A percentile compares a stretch with the other conserved stretches of the same genome.
These are phyloP conservation scores for Crambe crambe DNA, from an alignment of 37 sponge, comb jelly and placozoan genomes.

Conservation along the genomic window DNA sequence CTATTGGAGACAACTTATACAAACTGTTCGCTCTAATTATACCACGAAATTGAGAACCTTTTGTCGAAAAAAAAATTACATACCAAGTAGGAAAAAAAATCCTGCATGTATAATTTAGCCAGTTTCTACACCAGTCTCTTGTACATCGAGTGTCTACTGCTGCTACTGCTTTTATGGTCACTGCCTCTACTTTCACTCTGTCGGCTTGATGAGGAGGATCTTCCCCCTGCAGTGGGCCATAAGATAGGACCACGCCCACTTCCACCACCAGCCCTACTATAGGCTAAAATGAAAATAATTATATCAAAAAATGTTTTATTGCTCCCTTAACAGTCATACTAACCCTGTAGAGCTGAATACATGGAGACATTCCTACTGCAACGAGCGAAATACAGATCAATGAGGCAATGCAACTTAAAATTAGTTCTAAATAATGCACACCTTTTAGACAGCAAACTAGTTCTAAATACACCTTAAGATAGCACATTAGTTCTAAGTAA, in stretches of 20 bases:
- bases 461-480: neutral
- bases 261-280: neutral
- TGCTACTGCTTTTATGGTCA: neutral
- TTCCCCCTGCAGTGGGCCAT: conserved; percentile 10
- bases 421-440: too few relatives aligned
- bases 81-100: too few relatives aligned
- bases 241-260: conserved; percentile 16
- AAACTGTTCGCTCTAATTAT: too few relatives aligned
- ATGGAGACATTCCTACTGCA: conserved; percentile 4
- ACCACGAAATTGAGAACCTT: too few relatives aligned
- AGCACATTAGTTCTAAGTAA: neutral
- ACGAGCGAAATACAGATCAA: too few relatives aligned
- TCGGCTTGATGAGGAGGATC: neutral
- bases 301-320: neutral
- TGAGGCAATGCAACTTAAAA: too few relatives aligned
- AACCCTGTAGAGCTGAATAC: conserved; percentile 9
- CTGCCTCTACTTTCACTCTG: neutral
- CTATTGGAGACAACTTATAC: too few relatives aligned
- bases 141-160: conserved; percentile 26
- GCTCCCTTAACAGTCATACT: neutral
- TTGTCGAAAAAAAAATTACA: too few relatives aligned
- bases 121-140: conserved; percentile 24
- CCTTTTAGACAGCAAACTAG: neutral
- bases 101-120: too few relatives aligned
- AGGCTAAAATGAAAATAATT: neutral